Base-by-base conservation (phyloP, 2,888 invertebrate species). In the Euphydryas editha region DNA sequence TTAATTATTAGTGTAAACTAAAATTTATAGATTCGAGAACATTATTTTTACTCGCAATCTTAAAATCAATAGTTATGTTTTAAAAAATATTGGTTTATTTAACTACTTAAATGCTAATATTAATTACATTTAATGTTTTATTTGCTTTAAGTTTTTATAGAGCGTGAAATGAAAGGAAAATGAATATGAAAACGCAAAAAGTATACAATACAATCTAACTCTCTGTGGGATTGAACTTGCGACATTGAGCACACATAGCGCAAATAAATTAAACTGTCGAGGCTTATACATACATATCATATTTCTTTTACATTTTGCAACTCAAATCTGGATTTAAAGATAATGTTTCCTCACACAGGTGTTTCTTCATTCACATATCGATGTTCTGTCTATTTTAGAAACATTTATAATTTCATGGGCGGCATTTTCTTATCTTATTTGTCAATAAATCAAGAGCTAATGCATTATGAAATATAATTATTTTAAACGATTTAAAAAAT, bases 211-310 rank as follows among this genome's bases (percentile, higher is more conserved):
- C 15, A 24, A 51, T 24, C 21, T n/a, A 21, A 21, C 6, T 17
- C 30, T 24, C 15, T 30, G 54, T 54, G 21, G 54, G 54, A 36
- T 54, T 54, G 54, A 54, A 54, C 54, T 54, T 54, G 54, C 54
- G 18, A 54, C 54, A 54, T 54, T 54, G 54, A 54, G 54, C 11
- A 17, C 42, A 20, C 10, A 15, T 8, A 36, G 30, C 36, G 15
- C 15, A 13, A 17, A 54, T 54, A 17, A 2, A 54, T 54, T 30
- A 36, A 17, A 30, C 46, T 18, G 49, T n/a, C 24, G 49, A 20
- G 47, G 49, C n/a, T 24, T 54, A 36, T 8, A 54, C 11, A 36
- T 24, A 54, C 17, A 36, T 54, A 36, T 54, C 36, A 54, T 36
- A 36, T 54, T 30, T 15, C 54, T 36, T 54, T 54, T 17, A 54